These are phyloP conservation scores for Nemoura dubitans DNA, from an alignment of 2,888 invertebrate species.

Conservation along the genomic window DNA sequence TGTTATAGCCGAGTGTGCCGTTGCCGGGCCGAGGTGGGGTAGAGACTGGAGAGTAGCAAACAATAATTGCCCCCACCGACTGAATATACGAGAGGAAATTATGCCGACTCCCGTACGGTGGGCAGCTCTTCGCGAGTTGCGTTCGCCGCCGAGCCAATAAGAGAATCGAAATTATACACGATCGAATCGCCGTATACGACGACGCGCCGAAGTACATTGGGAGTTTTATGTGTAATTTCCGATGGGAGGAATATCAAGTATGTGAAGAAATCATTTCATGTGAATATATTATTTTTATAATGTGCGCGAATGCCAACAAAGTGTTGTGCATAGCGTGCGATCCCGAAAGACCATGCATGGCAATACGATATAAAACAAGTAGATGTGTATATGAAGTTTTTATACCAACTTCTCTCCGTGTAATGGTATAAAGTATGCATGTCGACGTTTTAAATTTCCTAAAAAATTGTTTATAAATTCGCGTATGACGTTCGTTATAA, in stretches of 20 bases:
- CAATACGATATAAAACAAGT: no score
- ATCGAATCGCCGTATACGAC: not conserved
- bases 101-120: slow-evolving; percentile 47
- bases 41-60: slow-evolving; percentile 43
- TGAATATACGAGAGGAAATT: slow-evolving; percentile 38
- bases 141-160: slow-evolving; percentile 8
- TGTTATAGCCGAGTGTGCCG: not conserved
- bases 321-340: not conserved
- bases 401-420: no score
- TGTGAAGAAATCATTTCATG: slow-evolving; percentile 9
- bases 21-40: not conserved
- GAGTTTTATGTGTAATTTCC: slow-evolving; percentile 47
- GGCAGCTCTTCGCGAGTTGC: no score
- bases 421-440: no score
- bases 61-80: slow-evolving; percentile 47
- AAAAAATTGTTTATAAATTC: no score
- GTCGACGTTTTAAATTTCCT: no score
- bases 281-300: slow-evolving; percentile 40
- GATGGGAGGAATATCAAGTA: slow-evolving; percentile 47
- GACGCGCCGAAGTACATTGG: not conserved
- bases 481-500: no score
- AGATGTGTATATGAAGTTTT: no score
- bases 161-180: slow-evolving; percentile 34
- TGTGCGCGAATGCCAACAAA: slow-evolving; percentile 31
- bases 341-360: not conserved